phyloP scores from a whole-genome alignment of 2,113 vertebrate species.

The Phainopepla nitens region DNA sequence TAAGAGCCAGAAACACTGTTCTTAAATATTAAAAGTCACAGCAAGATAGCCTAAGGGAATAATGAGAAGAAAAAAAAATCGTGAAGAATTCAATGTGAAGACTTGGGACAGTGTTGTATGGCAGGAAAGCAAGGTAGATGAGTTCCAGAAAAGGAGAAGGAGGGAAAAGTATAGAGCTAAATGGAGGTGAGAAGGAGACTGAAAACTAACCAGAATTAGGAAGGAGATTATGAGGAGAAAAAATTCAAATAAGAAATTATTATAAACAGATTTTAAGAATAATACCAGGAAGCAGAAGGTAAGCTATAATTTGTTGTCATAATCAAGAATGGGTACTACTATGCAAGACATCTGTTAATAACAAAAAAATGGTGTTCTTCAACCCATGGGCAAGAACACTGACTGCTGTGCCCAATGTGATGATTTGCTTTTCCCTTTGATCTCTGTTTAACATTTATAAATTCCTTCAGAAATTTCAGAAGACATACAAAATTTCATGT shows the following conservation, averaged over 20 bases:
- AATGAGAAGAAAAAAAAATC: neutral
- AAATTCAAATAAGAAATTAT: neutral
- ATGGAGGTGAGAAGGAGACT: neutral
- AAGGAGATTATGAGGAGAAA: neutral
- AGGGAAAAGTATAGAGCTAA: neutral
- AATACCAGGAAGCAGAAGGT: neutral
- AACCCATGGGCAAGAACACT: neutral
- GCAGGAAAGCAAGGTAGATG: neutral
- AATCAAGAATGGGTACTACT: neutral
- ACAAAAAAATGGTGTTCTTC: neutral
- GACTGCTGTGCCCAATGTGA: neutral
- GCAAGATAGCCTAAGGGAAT: neutral
- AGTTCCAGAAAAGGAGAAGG: neutral
- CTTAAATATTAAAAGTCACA: neutral
- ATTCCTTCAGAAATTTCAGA: neutral
- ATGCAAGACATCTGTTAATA: neutral
- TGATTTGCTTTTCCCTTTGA: neutral
- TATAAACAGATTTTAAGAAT: neutral
- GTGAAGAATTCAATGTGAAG: neutral
- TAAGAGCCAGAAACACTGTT: neutral
- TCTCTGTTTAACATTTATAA: neutral
- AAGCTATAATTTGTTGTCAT: neutral
- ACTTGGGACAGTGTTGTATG: neutral
- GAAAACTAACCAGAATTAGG: neutral
- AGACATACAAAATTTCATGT: neutral